Conservation (phyloP, 2,113 vertebrate species). For the Eurystomus gularis region DNA sequence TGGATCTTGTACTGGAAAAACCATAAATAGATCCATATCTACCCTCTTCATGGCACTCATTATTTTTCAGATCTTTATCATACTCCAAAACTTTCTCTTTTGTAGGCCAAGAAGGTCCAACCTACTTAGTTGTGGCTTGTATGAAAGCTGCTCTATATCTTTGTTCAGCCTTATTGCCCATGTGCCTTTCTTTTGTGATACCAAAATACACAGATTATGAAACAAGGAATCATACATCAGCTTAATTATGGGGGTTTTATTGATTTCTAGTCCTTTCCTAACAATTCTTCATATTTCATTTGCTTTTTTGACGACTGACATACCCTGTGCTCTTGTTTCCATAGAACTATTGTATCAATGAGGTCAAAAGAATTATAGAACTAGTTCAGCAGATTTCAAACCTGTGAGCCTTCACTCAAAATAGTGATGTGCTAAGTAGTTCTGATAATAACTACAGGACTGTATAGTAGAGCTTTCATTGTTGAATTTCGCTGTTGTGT, state of each 20-base stretch:
- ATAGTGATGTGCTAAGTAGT: not conserved
- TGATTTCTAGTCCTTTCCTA: not conserved
- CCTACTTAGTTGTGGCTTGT: not conserved
- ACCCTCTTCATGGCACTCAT: not conserved
- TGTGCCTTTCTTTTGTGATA: not conserved
- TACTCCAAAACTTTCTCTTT: not conserved
- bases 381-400: constrained; percentile 13
- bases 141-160: not conserved
- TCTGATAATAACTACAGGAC: not conserved
- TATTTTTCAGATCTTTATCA: not conserved
- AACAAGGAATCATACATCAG: not conserved
- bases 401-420: not conserved
- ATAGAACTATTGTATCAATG: not conserved
- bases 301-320: not conserved
- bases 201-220: not conserved
- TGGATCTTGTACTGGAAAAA: not conserved
- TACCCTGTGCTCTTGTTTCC: not conserved
- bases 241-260: not conserved
- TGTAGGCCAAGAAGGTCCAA: not conserved
- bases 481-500: not conserved
- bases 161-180: not conserved
- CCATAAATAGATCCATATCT: not conserved
- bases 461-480: not conserved
- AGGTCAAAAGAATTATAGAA: constrained; percentile 26
- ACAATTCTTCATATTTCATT: not conserved